These are phyloP conservation scores for Gymnobelideus leadbeateri DNA, from an alignment of 2,113 vertebrate species.

Conservation along the genomic window DNA sequence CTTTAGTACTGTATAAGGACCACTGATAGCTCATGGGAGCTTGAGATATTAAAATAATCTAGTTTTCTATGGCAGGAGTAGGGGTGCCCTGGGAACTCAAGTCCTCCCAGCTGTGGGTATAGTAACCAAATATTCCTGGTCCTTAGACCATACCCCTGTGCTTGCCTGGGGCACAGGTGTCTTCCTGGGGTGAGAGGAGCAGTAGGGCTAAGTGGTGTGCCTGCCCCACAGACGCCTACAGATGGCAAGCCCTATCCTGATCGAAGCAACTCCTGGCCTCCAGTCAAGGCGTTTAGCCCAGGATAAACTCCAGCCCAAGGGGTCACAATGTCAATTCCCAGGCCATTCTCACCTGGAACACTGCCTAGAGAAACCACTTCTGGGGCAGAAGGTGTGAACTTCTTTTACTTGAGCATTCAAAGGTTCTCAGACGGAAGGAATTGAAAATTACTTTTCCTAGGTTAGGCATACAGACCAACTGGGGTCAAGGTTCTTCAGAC, in stretches of 20 bases:
- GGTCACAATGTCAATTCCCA: constrained; percentile 51
- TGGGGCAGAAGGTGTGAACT: constrained; percentile 43
- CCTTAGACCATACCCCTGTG: background rate
- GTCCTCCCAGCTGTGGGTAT: background rate
- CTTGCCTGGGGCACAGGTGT: constrained; percentile 7
- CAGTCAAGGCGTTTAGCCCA: background rate
- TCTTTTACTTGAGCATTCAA: constrained; percentile 8
- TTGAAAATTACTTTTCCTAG: background rate
- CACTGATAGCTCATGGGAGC: background rate
- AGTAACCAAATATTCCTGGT: background rate
- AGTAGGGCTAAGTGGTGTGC: background rate
- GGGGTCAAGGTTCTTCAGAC: background rate
- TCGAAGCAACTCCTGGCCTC: background rate
- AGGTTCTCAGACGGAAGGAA: constrained; percentile 55
- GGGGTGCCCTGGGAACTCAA: background rate
- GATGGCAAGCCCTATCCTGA: background rate
- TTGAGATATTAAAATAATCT: background rate
- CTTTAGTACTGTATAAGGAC: background rate
- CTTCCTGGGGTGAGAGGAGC: background rate
- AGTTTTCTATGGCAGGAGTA: background rate
- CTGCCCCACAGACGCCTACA: background rate
- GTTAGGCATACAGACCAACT: background rate
- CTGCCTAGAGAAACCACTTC: constrained; percentile 29
- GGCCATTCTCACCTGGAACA: background rate
- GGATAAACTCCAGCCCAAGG: background rate